Evolutionary conservation across 2,797 vertebrate genomes (phyloP).

Genomic region (Austrolebias charrua): DNA sequence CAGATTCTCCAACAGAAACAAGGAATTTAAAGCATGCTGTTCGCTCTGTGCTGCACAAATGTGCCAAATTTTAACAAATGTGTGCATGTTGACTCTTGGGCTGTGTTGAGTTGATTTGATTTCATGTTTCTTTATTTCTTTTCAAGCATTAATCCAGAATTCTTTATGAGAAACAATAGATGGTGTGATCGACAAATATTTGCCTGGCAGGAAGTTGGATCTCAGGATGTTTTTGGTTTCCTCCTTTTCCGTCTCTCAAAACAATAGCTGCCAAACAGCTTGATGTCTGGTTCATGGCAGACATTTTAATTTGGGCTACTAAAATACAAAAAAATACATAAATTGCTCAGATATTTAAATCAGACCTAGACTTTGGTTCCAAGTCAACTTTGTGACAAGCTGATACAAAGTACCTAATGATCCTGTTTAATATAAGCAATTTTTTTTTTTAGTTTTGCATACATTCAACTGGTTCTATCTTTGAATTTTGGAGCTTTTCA

Average conservation of each 20-base stretch:
- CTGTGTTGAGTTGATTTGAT: background rate
- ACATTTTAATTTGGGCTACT: background rate
- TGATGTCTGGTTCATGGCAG: conserved; percentile 31
- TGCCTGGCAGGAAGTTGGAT: conserved; percentile 75
- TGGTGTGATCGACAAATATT: conserved; percentile 48
- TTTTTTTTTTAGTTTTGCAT: no score
- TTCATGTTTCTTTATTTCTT: conserved; percentile 10
- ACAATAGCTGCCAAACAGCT: conserved; percentile 72
- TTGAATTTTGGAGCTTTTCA: background rate
- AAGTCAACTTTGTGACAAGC: no score
- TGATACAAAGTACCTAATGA: no score
- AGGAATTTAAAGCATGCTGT: conserved; percentile 35
- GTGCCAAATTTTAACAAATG: background rate
- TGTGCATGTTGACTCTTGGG: rapidly evolving
- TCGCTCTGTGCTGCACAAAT: background rate
- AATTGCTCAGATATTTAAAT: no score
- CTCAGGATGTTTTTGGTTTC: conserved; percentile 83
- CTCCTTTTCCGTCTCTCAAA: conserved; percentile 76
- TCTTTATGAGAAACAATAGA: conserved; percentile 46
- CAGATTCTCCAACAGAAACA: conserved; percentile 1
- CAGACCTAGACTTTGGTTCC: no score
- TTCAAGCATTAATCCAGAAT: conserved; percentile 13
- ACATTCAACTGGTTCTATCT: background rate
- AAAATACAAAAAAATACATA: no score
- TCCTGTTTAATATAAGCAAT: no score